Conservation (phyloP, 2,113 vertebrate genomes). For the Phaethon lepturus region DNA sequence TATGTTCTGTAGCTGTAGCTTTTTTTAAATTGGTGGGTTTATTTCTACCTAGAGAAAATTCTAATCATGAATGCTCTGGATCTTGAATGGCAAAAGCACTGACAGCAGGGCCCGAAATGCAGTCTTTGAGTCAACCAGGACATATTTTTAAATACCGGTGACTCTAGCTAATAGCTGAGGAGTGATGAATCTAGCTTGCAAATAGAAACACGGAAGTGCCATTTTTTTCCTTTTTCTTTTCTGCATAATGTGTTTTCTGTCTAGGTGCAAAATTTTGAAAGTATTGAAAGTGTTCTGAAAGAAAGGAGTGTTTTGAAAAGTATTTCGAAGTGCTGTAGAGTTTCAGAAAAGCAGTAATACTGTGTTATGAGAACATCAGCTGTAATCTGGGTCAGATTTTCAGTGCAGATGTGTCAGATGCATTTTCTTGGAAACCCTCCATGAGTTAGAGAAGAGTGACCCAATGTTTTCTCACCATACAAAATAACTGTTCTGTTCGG, state of each 20-base stretch:
- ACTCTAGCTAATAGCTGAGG: neutral
- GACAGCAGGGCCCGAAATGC: neutral
- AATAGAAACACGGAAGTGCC: neutral
- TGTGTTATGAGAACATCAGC: neutral
- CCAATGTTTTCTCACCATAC: conserved; percentile 11
- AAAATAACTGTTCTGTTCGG: neutral
- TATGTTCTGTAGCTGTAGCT: neutral
- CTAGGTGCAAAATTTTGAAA: neutral
- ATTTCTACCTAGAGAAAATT: neutral
- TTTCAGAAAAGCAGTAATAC: neutral
- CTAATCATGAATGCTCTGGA: neutral
- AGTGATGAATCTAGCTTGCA: neutral
- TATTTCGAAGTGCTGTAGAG: neutral
- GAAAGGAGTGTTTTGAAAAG: neutral
- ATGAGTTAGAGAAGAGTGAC: conserved; percentile 19
- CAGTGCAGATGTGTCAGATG: conserved; percentile 21
- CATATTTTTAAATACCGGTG: neutral
- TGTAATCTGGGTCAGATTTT: conserved; percentile 9
- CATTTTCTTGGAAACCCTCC: conserved; percentile 35
- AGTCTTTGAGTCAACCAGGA: neutral
- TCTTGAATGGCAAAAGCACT: neutral
- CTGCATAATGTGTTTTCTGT: neutral
- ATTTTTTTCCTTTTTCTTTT: neutral
- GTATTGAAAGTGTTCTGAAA: neutral
- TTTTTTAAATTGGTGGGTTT: neutral